phyloP scores from a whole-genome alignment of 1,140 invertebrate genomes.

The Tetramorium simillimum region DNA sequence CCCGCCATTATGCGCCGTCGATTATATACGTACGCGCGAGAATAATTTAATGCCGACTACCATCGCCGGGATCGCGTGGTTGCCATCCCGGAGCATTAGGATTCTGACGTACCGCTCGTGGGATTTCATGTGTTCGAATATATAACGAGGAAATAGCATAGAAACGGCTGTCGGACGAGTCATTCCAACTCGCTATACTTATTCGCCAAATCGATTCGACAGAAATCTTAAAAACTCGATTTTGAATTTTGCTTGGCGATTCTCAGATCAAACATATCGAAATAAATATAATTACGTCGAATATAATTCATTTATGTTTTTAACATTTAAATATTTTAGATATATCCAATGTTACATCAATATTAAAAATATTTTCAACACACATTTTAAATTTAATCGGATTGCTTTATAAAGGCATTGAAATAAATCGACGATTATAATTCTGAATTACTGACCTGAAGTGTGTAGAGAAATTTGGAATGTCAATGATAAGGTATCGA shows the following conservation, averaged over 20 bases:
- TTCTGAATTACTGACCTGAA: neutral
- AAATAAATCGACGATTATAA: neutral
- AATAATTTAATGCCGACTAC: slow-evolving; percentile 70
- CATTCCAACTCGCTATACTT: neutral
- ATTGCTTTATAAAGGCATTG: neutral
- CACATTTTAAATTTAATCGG: neutral
- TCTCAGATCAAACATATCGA: neutral
- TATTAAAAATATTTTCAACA: neutral
- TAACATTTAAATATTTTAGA: neutral
- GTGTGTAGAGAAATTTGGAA: neutral
- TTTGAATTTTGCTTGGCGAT: neutral
- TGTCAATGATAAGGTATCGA: slow-evolving; percentile 7
- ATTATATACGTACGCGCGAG: slow-evolving; percentile 41
- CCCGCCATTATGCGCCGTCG: slow-evolving; percentile 62
- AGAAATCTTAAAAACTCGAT: neutral
- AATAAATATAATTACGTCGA: neutral
- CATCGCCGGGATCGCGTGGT: slow-evolving; percentile 32
- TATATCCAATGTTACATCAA: neutral
- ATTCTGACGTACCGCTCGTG: neutral
- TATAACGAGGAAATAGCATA: neutral
- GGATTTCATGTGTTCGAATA: neutral
- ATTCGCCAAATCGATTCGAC: neutral
- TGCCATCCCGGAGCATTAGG: neutral
- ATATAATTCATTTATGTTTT: neutral
- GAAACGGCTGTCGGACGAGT: neutral